A percentile compares a stretch with the other conserved stretches of the same genome.
Evolutionary conservation across 2,797 vertebrate species (phyloP).

Genomic region (Sebastes diploproa): DNA sequence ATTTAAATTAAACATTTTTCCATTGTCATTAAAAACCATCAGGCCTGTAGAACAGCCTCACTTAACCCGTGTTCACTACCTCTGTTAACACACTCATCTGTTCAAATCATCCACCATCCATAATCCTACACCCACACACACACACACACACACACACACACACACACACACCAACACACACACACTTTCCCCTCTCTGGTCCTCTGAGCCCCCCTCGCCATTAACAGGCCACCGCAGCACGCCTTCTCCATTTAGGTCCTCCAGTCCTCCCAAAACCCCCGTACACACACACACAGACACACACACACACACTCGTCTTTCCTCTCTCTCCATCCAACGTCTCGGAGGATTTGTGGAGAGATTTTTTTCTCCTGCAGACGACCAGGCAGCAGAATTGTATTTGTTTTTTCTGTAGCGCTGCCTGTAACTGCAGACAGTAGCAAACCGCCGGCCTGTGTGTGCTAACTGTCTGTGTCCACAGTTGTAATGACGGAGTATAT

Average conservation of each 20-base stretch:
- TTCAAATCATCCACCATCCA: not conserved
- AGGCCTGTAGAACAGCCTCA: not conserved
- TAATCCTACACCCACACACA: not conserved
- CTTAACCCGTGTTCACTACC: not conserved
- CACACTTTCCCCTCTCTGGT: not conserved
- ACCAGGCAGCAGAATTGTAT: constrained; percentile 52
- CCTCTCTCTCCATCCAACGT: constrained; percentile 66
- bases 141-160: not conserved
- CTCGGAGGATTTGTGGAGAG: constrained; percentile 76
- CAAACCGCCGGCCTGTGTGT: constrained; percentile 56
- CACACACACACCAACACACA: not conserved
- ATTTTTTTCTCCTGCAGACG: constrained; percentile 74
- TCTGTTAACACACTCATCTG: constrained; percentile 11
- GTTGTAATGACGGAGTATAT: constrained; percentile 44
- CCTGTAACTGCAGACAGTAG: constrained; percentile 74
- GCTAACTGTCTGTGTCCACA: constrained; percentile 55
- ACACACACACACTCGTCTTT: not conserved
- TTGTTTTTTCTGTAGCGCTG: constrained; percentile 54
- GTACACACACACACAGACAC: not conserved
- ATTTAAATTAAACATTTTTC: not conserved
- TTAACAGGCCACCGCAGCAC: constrained; percentile 46
- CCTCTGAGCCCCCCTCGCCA: constrained; percentile 28
- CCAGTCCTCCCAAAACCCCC: not conserved
- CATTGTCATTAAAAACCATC: constrained; percentile 2
- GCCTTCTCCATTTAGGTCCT: constrained; percentile 45